Evolutionary conservation across 92 coral and sea anemone species (phyloP).

Genomic region (Bergia puertoricense): DNA sequence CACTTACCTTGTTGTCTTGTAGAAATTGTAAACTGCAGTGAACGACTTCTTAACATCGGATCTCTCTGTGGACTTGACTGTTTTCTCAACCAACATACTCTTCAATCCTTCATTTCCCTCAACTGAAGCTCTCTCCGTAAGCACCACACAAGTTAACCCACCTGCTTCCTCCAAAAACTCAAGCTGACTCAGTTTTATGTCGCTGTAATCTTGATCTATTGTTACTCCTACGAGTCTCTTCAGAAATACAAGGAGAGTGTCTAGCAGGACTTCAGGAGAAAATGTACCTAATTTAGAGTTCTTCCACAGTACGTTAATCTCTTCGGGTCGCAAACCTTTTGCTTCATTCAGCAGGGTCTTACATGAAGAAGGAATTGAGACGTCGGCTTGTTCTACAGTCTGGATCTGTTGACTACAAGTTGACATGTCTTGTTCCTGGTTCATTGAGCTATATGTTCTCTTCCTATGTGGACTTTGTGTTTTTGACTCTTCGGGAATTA

Average conservation of each 20-base stretch:
- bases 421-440: not conserved
- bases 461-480: conserved; percentile 5
- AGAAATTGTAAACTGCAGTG: conserved; percentile 18
- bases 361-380: not conserved
- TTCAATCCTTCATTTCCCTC: not conserved
- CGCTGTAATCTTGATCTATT: conserved; percentile 12
- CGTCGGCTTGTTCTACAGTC: not conserved
- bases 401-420: not conserved
- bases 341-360: not conserved
- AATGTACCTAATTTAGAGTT: conserved; percentile 7
- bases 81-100: conserved; percentile 13
- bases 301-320: not conserved
- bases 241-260: conserved; percentile 9
- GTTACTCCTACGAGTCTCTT: conserved; percentile 1
- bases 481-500: not conserved
- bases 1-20: conserved; percentile 14
- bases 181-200: not conserved
- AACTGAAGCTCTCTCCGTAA: not conserved
- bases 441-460: conserved; percentile 3
- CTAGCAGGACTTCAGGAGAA: conserved; percentile 8
- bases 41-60: conserved; percentile 1
- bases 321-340: not conserved
- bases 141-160: not conserved
- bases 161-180: not conserved
- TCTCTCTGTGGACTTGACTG: not conserved